These are phyloP conservation scores for Habroteleia sp. DNA, from an alignment of 2,888 invertebrate species.

Conservation along the genomic window DNA sequence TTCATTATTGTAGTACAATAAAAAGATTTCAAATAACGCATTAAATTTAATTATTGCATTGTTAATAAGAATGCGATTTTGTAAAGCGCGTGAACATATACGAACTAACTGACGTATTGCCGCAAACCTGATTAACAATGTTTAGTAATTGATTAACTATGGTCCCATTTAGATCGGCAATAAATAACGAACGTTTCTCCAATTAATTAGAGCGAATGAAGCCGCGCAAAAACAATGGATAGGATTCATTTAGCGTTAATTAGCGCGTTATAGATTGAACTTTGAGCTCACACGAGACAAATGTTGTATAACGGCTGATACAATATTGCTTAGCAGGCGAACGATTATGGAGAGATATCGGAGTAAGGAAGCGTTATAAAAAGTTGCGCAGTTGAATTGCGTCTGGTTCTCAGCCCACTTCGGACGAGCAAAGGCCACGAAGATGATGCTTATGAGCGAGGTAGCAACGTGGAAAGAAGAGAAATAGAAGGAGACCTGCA, in stretches of 20 bases:
- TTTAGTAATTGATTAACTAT: not conserved
- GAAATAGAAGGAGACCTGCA: constrained; percentile 59
- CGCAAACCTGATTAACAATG: not conserved
- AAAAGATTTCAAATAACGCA: too few species aligned
- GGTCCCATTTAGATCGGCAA: constrained; percentile 15
- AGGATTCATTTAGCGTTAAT: constrained; percentile 42
- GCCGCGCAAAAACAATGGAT: constrained; percentile 36
- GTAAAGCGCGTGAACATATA: too few species aligned
- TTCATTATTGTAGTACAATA: too few species aligned
- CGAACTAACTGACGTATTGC: not conserved
- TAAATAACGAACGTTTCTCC: constrained; percentile 28
- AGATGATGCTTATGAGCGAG: constrained; percentile 62
- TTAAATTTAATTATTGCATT: too few species aligned
- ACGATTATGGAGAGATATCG: constrained; percentile 69
- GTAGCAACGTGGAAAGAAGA: constrained; percentile 49
- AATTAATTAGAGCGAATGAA: constrained; percentile 39
- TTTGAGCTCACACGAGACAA: constrained; percentile 63
- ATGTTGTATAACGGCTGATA: constrained; percentile 61
- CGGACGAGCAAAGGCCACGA: constrained; percentile 59
- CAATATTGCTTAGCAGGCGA: constrained; percentile 57
- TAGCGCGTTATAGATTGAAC: constrained; percentile 59
- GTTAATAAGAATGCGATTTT: too few species aligned
- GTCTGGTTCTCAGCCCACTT: constrained; percentile 77
- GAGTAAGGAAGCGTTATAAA: constrained; percentile 73
- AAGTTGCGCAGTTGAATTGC: constrained; percentile 67